A percentile compares a stretch with the other conserved stretches of the same genome.
These are phyloP conservation scores for Momotus momota DNA, from an alignment of 2,797 vertebrate genomes.

Conservation along the genomic window DNA sequence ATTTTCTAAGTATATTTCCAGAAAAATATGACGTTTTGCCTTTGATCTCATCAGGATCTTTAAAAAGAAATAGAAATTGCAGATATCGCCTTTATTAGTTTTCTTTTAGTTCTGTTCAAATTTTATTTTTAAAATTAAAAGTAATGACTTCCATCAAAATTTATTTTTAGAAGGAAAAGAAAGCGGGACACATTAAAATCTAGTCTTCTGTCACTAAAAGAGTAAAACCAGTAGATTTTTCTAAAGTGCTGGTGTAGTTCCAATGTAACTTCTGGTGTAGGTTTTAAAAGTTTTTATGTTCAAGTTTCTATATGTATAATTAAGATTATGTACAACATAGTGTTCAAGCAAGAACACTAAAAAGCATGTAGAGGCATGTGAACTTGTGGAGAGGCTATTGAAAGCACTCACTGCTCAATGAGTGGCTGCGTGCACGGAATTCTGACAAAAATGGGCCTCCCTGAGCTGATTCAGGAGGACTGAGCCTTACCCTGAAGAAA, in stretches of 20 bases:
- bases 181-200: background rate
- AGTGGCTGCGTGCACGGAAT: background rate
- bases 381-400: background rate
- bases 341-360: background rate
- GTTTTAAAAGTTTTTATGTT: background rate
- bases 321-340: background rate
- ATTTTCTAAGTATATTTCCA: background rate
- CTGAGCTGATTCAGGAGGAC: background rate
- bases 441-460: background rate
- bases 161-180: background rate
- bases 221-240: background rate
- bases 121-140: background rate
- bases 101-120: background rate
- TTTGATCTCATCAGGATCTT: background rate
- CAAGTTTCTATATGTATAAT: background rate
- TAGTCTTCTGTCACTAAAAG: background rate
- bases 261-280: background rate
- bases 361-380: slow-evolving; percentile 3
- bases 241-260: background rate
- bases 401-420: background rate
- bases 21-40: background rate
- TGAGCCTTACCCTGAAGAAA: background rate
- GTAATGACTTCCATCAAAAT: background rate
- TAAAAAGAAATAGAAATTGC: background rate
- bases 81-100: background rate